Conservation (phyloP, 2,797 vertebrate genomes). For the Hemitrygon akajei region DNA sequence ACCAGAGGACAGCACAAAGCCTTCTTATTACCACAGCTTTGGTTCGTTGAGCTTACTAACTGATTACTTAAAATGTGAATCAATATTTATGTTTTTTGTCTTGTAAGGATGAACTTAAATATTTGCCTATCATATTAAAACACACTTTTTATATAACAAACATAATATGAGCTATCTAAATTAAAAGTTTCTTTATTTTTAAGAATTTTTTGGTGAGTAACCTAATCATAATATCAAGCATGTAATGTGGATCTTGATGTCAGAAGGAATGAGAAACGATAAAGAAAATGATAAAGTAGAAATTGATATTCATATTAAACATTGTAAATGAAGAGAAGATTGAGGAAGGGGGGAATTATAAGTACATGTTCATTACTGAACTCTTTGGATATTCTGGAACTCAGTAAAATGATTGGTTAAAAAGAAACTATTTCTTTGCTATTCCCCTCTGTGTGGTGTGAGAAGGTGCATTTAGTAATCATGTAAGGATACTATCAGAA, state of each 20-base stretch:
- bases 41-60: constrained; percentile 51
- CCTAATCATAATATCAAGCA: background rate
- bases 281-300: background rate
- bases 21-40: constrained; percentile 91
- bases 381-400: background rate
- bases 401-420: background rate
- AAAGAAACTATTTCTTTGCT: background rate
- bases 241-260: background rate
- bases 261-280: background rate
- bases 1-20: constrained; percentile 62
- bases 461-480: background rate
- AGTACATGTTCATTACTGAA: background rate
- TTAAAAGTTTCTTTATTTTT: background rate
- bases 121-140: background rate
- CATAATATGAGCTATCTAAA: background rate
- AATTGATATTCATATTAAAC: background rate
- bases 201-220: background rate
- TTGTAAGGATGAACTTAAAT: background rate
- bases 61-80: background rate
- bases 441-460: background rate
- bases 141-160: background rate
- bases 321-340: background rate
- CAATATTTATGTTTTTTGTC: background rate
- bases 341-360: background rate
- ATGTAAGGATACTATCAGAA: too few relatives aligned